These are phyloP conservation scores for Gibbula magus DNA, from an alignment of 2,888 invertebrate genomes.

Conservation along the genomic window DNA sequence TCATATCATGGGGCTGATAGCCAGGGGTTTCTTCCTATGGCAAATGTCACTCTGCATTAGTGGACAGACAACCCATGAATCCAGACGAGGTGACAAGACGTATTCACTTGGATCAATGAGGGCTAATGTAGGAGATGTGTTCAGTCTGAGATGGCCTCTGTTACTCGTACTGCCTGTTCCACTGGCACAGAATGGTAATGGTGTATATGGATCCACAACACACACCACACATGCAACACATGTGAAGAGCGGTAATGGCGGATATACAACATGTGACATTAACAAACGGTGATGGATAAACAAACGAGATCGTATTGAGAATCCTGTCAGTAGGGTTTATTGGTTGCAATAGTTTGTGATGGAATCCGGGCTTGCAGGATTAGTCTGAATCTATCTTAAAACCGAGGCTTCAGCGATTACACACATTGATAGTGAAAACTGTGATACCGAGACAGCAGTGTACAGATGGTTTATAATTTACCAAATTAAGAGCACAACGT, in stretches of 20 bases:
- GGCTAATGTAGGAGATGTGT: conserved; percentile 47
- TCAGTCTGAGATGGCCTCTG: conserved; percentile 47
- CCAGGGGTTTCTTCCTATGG: conserved; percentile 46
- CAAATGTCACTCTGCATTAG: conserved; percentile 40
- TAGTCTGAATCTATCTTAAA: too few relatives aligned
- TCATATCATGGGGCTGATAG: conserved; percentile 39
- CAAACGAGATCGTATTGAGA: not conserved
- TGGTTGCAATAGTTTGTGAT: too few relatives aligned
- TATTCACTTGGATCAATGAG: conserved; percentile 27
- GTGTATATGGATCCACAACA: conserved; percentile 25
- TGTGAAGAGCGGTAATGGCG: too few relatives aligned
- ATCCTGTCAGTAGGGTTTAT: too few relatives aligned
- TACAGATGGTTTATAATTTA: too few relatives aligned
- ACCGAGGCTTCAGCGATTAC: too few relatives aligned
- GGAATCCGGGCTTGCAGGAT: too few relatives aligned
- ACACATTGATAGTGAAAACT: too few relatives aligned
- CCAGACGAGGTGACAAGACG: conserved; percentile 28
- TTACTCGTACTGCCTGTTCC: conserved; percentile 45
- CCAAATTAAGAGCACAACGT: too few relatives aligned
- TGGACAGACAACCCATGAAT: conserved; percentile 52
- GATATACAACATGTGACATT: not conserved
- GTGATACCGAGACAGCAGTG: too few relatives aligned
- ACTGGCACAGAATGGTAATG: conserved; percentile 39
- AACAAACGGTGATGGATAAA: not conserved
- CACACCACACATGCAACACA: not conserved